Conservation (phyloP, 2,113 vertebrate species). For the Carollia perspicillata region DNA sequence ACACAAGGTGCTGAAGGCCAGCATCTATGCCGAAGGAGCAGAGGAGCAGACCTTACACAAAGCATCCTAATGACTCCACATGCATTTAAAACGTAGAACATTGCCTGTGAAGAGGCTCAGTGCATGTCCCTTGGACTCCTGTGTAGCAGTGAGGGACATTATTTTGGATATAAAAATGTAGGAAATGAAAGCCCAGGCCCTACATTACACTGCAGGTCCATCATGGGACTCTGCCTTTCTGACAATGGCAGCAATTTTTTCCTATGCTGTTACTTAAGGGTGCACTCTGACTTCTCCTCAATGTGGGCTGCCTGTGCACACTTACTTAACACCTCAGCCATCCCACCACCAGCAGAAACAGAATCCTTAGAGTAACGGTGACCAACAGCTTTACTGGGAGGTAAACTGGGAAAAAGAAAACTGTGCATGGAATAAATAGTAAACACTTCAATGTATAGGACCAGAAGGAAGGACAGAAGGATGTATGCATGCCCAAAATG, state of each 20-base stretch:
- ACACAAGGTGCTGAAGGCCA: constrained; percentile 26
- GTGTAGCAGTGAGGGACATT: background rate
- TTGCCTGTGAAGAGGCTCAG: background rate
- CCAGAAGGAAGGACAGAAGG: background rate
- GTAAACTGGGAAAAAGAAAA: background rate
- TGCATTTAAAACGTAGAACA: constrained; percentile 34
- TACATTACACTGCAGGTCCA: background rate
- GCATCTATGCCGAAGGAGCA: background rate
- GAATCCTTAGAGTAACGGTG: background rate
- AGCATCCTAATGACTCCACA: constrained; percentile 35
- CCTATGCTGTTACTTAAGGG: background rate
- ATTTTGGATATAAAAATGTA: background rate
- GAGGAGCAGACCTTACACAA: constrained; percentile 34
- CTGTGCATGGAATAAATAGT: background rate
- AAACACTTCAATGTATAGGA: background rate
- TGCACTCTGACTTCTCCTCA: background rate
- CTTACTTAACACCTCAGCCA: background rate
- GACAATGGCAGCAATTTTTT: background rate
- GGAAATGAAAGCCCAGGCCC: background rate
- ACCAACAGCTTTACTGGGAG: background rate
- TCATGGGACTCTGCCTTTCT: background rate
- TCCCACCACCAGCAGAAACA: background rate
- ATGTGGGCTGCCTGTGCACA: background rate
- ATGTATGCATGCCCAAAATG: background rate
- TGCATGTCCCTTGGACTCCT: background rate